Conservation (phyloP, 1,140 invertebrate genomes). For the Eumeta japonica region DNA sequence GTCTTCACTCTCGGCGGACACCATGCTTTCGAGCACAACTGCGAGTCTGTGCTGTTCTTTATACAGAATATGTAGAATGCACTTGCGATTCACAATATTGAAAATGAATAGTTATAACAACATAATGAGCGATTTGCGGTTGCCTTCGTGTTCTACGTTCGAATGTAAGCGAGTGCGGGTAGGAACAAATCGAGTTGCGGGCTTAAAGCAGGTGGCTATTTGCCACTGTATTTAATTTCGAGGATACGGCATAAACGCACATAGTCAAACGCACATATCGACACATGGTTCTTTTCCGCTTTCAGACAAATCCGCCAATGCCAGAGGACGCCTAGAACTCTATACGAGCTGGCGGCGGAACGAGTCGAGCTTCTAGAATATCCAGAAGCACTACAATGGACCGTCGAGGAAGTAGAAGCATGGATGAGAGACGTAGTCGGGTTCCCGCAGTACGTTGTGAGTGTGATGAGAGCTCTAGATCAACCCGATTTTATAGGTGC, state of each 20-base stretch:
- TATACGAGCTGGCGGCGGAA: conserved; percentile 28
- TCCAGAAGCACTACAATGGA: conserved; percentile 25
- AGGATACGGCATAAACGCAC: not conserved
- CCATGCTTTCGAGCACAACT: no score
- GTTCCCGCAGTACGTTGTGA: conserved; percentile 29
- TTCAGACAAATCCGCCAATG: conserved; percentile 28
- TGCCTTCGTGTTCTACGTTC: no score
- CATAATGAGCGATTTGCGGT: no score
- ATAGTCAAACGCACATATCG: not conserved
- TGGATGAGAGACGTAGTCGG: conserved; percentile 28
- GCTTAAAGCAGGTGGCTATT: no score
- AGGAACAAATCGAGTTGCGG: no score
- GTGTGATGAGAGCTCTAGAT: not conserved
- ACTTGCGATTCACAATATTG: no score
- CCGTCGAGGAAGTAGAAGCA: conserved; percentile 16
- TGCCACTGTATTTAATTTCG: no score
- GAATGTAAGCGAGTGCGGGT: no score
- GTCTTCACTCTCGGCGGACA: no score
- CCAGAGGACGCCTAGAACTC: conserved; percentile 18
- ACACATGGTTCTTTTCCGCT: conserved; percentile 2
- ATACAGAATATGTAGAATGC: no score
- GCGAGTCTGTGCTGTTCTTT: no score
- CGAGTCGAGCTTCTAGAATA: conserved; percentile 21
- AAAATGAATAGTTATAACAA: no score
- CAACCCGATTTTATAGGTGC: not conserved